phyloP scores from a whole-genome alignment of 2,888 invertebrate genomes.

The Gerris lacustris region DNA sequence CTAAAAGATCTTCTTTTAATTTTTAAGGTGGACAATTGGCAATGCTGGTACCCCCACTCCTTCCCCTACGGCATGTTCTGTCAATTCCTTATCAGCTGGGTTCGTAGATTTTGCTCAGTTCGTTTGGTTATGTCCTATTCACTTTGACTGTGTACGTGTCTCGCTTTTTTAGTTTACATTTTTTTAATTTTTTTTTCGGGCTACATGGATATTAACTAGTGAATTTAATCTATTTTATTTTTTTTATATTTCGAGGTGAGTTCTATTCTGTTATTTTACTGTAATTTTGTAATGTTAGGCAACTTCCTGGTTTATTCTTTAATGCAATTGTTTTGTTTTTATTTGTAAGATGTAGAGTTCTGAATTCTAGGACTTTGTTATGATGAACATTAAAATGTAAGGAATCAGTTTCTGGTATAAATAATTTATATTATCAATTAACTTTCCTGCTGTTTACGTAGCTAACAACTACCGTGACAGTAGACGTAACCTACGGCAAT shows the following conservation, averaged over 20 bases:
- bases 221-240: neutral
- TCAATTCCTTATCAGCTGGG: neutral
- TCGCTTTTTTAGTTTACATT: neutral
- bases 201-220: neutral
- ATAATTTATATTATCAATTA: too few species aligned
- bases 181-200: neutral
- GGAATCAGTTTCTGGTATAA: too few species aligned
- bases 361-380: too few species aligned
- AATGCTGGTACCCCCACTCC: neutral
- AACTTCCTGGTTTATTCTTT: too few species aligned
- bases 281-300: too few species aligned
- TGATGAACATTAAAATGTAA: too few species aligned
- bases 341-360: too few species aligned
- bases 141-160: neutral
- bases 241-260: neutral
- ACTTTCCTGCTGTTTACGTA: too few species aligned
- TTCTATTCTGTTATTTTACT: neutral
- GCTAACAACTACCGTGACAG: too few species aligned
- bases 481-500: too few species aligned
- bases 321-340: too few species aligned
- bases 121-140: neutral
- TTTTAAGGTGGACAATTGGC: neutral
- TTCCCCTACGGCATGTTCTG: neutral
- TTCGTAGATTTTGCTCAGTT: neutral
- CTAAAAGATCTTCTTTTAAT: too few species aligned